These are phyloP conservation scores for Ictidomys tridecemlineatus DNA, from an alignment of 2,113 vertebrate species.

Conservation along the genomic window DNA sequence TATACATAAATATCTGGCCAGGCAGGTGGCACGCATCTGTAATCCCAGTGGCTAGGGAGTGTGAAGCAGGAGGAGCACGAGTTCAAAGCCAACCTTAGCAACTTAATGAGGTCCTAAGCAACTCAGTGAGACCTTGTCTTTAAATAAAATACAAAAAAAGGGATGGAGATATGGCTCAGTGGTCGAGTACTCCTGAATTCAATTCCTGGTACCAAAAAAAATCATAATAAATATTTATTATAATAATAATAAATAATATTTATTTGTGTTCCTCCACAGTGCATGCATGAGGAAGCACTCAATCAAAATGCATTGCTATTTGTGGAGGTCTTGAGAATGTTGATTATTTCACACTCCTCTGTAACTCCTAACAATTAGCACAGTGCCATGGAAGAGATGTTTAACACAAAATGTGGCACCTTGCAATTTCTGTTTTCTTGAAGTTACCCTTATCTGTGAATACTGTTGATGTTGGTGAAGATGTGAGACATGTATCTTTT, in stretches of 20 bases:
- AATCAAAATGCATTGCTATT: neutral
- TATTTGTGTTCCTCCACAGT: neutral
- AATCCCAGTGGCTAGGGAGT: no score
- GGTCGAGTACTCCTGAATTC: no score
- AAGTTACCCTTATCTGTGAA: neutral
- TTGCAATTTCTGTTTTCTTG: conserved; percentile 31
- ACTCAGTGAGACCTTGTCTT: no score
- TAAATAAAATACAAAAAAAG: no score
- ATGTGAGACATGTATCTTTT: neutral
- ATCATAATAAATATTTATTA: no score
- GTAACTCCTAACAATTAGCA: neutral
- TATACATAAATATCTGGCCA: no score
- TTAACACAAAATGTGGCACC: neutral
- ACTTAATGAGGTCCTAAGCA: no score
- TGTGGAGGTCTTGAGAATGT: neutral
- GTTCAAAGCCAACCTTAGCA: no score
- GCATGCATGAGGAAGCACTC: neutral
- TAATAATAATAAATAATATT: neutral
- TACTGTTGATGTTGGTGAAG: neutral
- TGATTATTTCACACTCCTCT: neutral
- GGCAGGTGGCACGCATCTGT: no score
- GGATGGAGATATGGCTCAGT: no score
- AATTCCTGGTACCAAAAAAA: no score
- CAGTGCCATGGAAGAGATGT: neutral
- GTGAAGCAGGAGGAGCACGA: no score